Evolutionary conservation across 2,113 vertebrate genomes (phyloP).

Genomic region (Caranx melampygus): DNA sequence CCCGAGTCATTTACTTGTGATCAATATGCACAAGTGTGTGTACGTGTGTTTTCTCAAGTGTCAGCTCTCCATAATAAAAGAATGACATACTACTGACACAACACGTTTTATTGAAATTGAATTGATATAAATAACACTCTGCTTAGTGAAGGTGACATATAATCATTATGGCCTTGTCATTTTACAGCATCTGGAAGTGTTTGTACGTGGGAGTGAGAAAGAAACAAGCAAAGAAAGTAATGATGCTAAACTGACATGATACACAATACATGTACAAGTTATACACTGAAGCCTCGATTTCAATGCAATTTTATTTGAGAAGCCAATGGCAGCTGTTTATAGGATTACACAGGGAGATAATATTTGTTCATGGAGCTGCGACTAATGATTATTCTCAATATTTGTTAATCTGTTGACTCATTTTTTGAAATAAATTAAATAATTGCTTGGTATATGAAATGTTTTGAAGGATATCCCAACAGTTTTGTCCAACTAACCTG

Average conservation of each 20-base stretch:
- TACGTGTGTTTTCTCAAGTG: neutral
- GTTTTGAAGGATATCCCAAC: neutral
- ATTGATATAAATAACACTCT: conserved; percentile 33
- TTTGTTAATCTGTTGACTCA: neutral
- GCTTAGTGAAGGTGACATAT: conserved; percentile 8
- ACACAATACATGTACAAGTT: too few relatives aligned
- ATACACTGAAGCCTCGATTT: too few relatives aligned
- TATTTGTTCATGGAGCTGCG: neutral
- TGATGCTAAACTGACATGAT: neutral
- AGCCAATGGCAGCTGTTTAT: conserved; percentile 1
- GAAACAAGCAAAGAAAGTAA: neutral
- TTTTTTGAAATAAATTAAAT: neutral
- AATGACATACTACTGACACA: conserved; percentile 15
- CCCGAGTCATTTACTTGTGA: conserved; percentile 22
- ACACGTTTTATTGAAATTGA: conserved; percentile 21
- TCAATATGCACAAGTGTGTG: conserved; percentile 34
- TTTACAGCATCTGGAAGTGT: neutral
- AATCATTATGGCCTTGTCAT: conserved; percentile 21
- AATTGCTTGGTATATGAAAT: neutral
- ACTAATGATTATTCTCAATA: too few relatives aligned
- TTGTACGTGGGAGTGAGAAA: neutral
- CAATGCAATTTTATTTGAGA: too few relatives aligned
- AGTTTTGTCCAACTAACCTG: neutral
- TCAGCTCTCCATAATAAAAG: conserved; percentile 12
- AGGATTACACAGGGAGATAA: neutral